These are phyloP conservation scores for Actinernus sp. DNA, from an alignment of 92 coral and sea anemone genomes.

Conservation along the genomic window DNA sequence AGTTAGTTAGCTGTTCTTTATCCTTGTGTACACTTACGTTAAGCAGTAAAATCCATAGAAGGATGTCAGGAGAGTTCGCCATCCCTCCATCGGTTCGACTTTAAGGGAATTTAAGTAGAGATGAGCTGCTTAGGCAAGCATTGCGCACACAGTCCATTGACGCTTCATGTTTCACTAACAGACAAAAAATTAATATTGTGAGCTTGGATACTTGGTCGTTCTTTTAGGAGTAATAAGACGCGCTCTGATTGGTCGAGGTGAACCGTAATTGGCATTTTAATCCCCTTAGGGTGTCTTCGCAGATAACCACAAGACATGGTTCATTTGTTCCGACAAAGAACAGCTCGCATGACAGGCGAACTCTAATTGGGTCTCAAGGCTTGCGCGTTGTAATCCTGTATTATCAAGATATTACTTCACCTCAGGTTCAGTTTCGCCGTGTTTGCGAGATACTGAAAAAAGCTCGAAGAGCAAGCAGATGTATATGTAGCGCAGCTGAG, in stretches of 20 bases:
- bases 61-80: conserved; percentile 38
- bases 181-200: conserved; percentile 75
- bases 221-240: conserved; percentile 57
- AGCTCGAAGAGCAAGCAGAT: too few relatives aligned
- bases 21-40: conserved; percentile 49
- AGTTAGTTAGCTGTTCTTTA: neutral
- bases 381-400: too few relatives aligned
- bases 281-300: neutral
- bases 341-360: too few relatives aligned
- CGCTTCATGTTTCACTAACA: conserved; percentile 72
- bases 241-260: conserved; percentile 72
- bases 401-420: too few relatives aligned
- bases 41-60: conserved; percentile 53
- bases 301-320: neutral
- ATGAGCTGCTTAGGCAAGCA: too few relatives aligned
- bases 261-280: conserved; percentile 64
- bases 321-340: neutral
- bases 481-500: too few relatives aligned
- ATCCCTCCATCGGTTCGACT: conserved; percentile 61
- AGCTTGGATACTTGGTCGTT: conserved; percentile 62
- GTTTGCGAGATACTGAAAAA: too few relatives aligned
- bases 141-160: conserved; percentile 82
- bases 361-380: too few relatives aligned
- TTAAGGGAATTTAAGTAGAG: neutral
- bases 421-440: too few relatives aligned